A percentile compares a stretch with the other conserved stretches of the same genome.
Evolutionary conservation across 2,113 vertebrate genomes (phyloP).

Genomic region (Heterochromis multidens): DNA sequence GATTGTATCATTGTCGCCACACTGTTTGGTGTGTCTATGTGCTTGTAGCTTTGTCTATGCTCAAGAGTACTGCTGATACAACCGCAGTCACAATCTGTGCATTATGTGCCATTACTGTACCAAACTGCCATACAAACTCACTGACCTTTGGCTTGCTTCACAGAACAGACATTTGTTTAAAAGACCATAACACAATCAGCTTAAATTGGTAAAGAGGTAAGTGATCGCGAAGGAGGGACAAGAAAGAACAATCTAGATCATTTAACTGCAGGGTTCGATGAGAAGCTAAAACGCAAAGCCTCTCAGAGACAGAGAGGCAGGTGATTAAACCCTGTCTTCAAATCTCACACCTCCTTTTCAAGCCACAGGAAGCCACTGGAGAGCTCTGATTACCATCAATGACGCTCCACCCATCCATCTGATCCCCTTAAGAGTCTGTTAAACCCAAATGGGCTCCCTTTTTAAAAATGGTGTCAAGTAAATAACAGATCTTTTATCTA

Average conservation of each 20-base stretch:
- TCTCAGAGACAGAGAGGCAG: slow-evolving; percentile 5
- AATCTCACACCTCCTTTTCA: slow-evolving; percentile 33
- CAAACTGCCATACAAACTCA: background rate
- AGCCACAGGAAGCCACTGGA: slow-evolving; percentile 43
- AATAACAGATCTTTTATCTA: slow-evolving; percentile 61
- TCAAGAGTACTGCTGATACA: background rate
- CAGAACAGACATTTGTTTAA: background rate
- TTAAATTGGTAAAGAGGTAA: background rate
- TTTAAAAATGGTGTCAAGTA: slow-evolving; percentile 58
- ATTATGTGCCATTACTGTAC: background rate
- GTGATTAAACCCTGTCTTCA: slow-evolving; percentile 50
- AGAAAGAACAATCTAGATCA: slow-evolving; percentile 11
- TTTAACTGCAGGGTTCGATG: slow-evolving; percentile 32
- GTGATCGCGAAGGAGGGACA: slow-evolving; percentile 9
- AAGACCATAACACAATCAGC: background rate
- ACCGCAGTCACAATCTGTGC: background rate
- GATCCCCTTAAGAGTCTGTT: slow-evolving; percentile 64
- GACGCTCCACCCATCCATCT: slow-evolving; percentile 58
- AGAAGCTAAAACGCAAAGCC: slow-evolving; percentile 21
- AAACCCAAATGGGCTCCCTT: slow-evolving; percentile 52
- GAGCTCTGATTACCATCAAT: slow-evolving; percentile 63
- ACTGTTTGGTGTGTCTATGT: background rate
- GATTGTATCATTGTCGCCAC: background rate
- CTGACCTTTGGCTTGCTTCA: background rate
- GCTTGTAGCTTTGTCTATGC: background rate